Evolutionary conservation across 2,797 vertebrate genomes (phyloP).

Genomic region (Gymnoscopelus microlampas): DNA sequence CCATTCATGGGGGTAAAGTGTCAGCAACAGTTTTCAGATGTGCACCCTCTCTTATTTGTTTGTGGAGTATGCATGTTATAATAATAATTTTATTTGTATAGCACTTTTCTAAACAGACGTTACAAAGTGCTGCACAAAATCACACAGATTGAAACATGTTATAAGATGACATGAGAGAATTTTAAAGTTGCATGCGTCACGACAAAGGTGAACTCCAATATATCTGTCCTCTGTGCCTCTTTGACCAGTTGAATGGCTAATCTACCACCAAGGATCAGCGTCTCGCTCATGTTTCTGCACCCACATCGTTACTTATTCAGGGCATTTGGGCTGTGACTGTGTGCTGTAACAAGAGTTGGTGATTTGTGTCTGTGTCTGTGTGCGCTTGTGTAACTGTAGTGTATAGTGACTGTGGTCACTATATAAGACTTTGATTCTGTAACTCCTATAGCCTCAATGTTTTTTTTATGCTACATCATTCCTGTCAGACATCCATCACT

Average conservation of each 20-base stretch:
- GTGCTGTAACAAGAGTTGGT: slow-evolving; percentile 69
- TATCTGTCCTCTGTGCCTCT: slow-evolving; percentile 8
- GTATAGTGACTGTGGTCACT: no score
- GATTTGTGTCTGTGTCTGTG: slow-evolving; percentile 28
- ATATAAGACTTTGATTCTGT: background rate
- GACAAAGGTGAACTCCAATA: slow-evolving; percentile 17
- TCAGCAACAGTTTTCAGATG: background rate
- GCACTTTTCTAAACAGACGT: no score
- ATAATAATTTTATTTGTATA: no score
- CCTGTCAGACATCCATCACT: no score
- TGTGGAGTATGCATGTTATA: background rate
- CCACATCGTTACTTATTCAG: slow-evolving; percentile 76
- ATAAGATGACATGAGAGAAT: background rate
- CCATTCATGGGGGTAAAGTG: slow-evolving; percentile 1
- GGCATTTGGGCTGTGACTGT: slow-evolving; percentile 48
- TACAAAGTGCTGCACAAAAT: no score
- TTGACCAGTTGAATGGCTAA: slow-evolving; percentile 14
- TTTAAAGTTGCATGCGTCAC: slow-evolving; percentile 13
- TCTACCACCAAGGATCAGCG: slow-evolving; percentile 43
- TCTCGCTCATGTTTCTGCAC: slow-evolving; percentile 68
- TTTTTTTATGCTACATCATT: background rate
- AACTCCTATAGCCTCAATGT: background rate
- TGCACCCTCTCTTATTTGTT: background rate
- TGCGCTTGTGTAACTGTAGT: background rate
- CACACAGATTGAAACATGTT: no score